A percentile compares a stretch with the other conserved stretches of the same genome.
Conservation (phyloP, 2,797 vertebrate genomes). For the Octomys mimax region DNA sequence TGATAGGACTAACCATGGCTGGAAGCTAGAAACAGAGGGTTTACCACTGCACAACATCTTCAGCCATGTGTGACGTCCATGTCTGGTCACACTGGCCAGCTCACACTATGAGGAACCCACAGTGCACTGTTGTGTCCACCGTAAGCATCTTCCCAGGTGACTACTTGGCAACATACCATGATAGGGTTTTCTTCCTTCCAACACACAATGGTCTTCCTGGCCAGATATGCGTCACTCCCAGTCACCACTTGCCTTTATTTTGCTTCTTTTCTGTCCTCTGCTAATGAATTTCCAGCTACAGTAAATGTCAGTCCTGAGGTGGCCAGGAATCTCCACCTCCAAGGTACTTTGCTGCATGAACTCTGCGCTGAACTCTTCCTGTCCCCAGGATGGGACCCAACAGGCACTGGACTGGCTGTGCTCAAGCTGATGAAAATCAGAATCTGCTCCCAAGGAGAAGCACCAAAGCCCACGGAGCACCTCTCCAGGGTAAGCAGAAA, state of each 20-base stretch:
- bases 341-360: neutral
- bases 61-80: neutral
- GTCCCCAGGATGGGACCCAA: neutral
- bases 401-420: neutral
- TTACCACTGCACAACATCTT: accelerated
- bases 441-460: neutral
- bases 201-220: neutral
- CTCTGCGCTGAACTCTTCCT: neutral
- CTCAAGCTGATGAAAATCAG: accelerated
- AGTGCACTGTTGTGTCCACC: accelerated
- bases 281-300: neutral
- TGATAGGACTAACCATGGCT: no score
- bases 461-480: neutral
- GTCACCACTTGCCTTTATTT: neutral
- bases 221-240: neutral
- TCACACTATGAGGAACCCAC: no score
- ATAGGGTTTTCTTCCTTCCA: neutral
- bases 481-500: neutral
- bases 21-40: neutral
- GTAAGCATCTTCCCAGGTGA: neutral
- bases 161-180: neutral
- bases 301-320: neutral
- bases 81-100: neutral
- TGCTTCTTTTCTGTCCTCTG: neutral
- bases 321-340: neutral